phyloP scores from a whole-genome alignment of 2,797 vertebrate genomes.

The Limnodromus scolopaceus region DNA sequence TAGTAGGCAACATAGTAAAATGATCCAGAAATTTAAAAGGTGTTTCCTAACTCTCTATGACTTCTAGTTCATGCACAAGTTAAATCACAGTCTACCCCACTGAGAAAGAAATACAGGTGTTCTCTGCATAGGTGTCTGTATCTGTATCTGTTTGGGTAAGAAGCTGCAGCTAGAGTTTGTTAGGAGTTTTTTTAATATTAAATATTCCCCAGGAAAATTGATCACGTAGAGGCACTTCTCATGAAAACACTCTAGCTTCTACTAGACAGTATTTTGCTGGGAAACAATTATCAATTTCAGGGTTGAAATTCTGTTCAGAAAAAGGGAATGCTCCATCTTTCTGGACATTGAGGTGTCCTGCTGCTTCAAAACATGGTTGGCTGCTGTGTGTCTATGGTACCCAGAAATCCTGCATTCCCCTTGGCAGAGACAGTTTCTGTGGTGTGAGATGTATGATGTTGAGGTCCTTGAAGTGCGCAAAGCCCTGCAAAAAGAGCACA shows the following conservation, averaged over 20 bases:
- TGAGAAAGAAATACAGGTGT: not conserved
- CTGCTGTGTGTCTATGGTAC: not conserved
- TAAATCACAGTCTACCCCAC: not conserved
- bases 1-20: slow-evolving; percentile 39
- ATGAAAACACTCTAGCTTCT: not conserved
- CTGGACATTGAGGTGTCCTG: not conserved
- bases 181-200: not conserved
- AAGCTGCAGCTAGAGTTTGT: not conserved
- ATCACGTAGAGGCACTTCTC: not conserved
- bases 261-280: not conserved
- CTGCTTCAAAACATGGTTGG: not conserved
- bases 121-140: not conserved
- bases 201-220: not conserved
- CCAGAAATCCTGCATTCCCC: not conserved
- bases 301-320: not conserved
- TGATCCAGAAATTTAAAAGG: slow-evolving; percentile 1
- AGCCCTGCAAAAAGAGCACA: not conserved
- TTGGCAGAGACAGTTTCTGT: not conserved
- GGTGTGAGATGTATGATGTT: not conserved
- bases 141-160: not conserved
- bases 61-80: not conserved
- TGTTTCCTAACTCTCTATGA: not conserved
- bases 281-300: not conserved
- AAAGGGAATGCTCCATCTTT: not conserved
- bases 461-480: not conserved